Base-by-base conservation (phyloP, 2,888 invertebrate genomes). In the Stenotaenia linearis region DNA sequence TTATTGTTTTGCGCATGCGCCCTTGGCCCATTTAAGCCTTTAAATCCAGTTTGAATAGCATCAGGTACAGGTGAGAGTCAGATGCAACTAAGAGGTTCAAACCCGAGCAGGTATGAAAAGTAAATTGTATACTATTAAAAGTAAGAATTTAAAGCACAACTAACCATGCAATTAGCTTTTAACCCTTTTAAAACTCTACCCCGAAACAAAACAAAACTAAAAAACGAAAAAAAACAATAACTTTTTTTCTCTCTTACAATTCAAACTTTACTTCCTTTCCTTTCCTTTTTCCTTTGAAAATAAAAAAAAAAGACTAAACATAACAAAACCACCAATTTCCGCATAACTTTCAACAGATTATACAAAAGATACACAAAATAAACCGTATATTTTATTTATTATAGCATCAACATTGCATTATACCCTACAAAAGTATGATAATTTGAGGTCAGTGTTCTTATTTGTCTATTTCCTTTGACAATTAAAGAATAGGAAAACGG, bases 391-490 rank as follows among this genome's bases (percentile, higher is more conserved):
- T 10, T 15, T 4, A 40, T 40, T 40, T 40, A 40, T 40, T n/a
- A 40, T n/a, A 40, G 56, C 56, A 23, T 56, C 56, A 56, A 21
- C 56, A 56, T 56, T 21, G 9, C 56, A 56, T 56, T 56, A 18
- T 21, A 56, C 18, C n/a, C 12, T 5, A n/a, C 7, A 56, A 21
- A 56, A 56, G 56, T 18, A 56, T 56, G 56, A 56, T 23, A 12
- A 56, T 56, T 56, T 56, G 56, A 56, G 56, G 56, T 56, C 56
- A 56, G 56, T 56, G 56, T 56, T 56, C 56, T 56, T 56, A 40
- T 56, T 56, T 56, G 56, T 21, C 56, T 21, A 56, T 21, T 56
- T 56, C 56, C 56, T 56, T 40, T 40, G 40, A 15, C 3, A 40
- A 40, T 40, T 56, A 56, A 56, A 56, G 3, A 18, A 56, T 23